These are phyloP conservation scores for Noctua pronuba DNA, from an alignment of 2,888 invertebrate species.

Conservation along the genomic window DNA sequence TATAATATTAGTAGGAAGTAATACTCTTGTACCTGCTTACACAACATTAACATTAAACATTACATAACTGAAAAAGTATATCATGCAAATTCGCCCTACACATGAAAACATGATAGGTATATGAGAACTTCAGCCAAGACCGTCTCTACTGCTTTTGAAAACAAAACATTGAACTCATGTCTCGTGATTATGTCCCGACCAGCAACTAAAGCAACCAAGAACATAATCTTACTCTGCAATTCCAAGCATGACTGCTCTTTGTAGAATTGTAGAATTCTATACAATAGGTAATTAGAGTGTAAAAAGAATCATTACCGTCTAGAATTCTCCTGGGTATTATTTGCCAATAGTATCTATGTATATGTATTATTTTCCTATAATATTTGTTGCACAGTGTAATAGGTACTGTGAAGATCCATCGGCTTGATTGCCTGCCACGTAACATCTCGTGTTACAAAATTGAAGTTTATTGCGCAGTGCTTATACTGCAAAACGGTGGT, in stretches of 20 bases:
- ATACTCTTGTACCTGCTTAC: too few species aligned
- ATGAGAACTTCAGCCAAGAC: too few species aligned
- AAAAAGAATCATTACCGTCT: background rate
- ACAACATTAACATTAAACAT: too few species aligned
- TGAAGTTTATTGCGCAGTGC: background rate
- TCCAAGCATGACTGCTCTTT: background rate
- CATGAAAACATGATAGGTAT: too few species aligned
- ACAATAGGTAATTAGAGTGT: background rate
- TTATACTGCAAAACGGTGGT: background rate
- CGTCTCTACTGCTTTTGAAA: too few species aligned
- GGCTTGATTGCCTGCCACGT: slow-evolving; percentile 14
- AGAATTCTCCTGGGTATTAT: slow-evolving; percentile 18
- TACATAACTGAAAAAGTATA: too few species aligned
- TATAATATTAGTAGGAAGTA: too few species aligned
- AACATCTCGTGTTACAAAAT: slow-evolving; percentile 1
- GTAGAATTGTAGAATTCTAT: slow-evolving; percentile 2
- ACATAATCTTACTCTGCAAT: background rate
- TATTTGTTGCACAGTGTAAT: slow-evolving; percentile 6
- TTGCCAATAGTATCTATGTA: background rate
- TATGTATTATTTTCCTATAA: background rate
- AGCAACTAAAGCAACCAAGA: background rate
- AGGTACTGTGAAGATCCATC: background rate
- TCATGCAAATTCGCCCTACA: too few species aligned
- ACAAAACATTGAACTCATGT: background rate
- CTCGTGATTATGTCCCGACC: background rate